These are phyloP conservation scores for Drosophila cardini DNA, from an alignment of 1,140 invertebrate species.

Conservation along the genomic window DNA sequence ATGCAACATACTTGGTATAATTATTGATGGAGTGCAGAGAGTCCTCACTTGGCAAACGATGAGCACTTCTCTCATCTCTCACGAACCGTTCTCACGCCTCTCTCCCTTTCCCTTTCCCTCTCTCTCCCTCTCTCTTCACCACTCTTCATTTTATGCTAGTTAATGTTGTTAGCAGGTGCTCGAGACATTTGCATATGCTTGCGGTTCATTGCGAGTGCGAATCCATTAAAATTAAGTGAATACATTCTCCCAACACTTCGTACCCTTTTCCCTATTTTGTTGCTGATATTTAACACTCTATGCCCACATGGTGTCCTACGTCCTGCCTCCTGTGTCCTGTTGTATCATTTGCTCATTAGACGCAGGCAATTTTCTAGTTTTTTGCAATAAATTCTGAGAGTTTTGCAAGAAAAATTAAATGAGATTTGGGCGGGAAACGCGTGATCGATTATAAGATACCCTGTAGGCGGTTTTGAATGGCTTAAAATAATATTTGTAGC, in stretches of 20 bases:
- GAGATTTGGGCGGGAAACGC: background rate
- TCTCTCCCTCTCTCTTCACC: background rate
- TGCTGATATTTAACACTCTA: constrained; percentile 1
- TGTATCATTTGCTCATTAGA: constrained; percentile 73
- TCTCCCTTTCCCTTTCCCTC: background rate
- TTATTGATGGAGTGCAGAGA: constrained; percentile 74
- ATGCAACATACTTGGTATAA: constrained; percentile 72
- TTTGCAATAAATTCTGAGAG: constrained; percentile 61
- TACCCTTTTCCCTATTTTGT: background rate
- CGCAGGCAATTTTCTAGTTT: constrained; percentile 51
- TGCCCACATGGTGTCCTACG: too few species aligned
- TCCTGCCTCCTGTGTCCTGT: background rate
- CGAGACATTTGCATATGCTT: constrained; percentile 80
- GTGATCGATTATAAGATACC: background rate
- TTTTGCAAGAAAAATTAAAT: constrained; percentile 11
- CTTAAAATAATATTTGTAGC: too few species aligned
- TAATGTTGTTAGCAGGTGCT: constrained; percentile 82
- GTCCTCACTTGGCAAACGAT: constrained; percentile 56
- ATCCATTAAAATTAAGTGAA: constrained; percentile 78
- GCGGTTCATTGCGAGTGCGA: constrained; percentile 81
- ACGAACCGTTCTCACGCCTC: background rate
- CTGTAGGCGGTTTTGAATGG: background rate
- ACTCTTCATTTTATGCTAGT: constrained; percentile 60
- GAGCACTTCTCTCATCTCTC: constrained; percentile 38
- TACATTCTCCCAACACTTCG: constrained; percentile 6